These are phyloP conservation scores for Drosophila albomicans DNA, from an alignment of 1,140 invertebrate species.

Conservation along the genomic window DNA sequence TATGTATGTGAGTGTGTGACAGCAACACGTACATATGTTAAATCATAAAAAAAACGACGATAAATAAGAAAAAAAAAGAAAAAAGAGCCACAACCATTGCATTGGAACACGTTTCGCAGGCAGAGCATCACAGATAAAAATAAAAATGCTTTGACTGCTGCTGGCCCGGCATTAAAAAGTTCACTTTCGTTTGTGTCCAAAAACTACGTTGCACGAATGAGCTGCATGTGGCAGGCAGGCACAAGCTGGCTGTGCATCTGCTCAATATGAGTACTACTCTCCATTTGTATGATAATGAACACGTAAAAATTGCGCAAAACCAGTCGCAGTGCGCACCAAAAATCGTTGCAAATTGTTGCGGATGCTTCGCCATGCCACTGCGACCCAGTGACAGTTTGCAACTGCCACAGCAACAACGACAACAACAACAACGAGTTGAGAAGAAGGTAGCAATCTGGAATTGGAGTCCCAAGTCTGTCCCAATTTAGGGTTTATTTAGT, in stretches of 20 bases:
- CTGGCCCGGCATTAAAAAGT: constrained; percentile 71
- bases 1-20: constrained; percentile 62
- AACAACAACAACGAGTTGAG: background rate
- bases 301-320: constrained; percentile 73
- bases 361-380: constrained; percentile 47
- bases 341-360: constrained; percentile 77
- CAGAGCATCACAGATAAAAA: constrained; percentile 55
- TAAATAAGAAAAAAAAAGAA: constrained; percentile 57
- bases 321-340: constrained; percentile 69
- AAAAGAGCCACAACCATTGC: constrained; percentile 44
- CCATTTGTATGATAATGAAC: constrained; percentile 75
- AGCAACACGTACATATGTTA: constrained; percentile 81
- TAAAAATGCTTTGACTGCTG: constrained; percentile 63
- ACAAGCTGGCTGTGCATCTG: constrained; percentile 30
- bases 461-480: constrained; percentile 13
- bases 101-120: constrained; percentile 71
- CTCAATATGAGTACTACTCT: constrained; percentile 43
- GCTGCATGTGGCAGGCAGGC: constrained; percentile 17
- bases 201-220: constrained; percentile 48
- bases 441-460: background rate
- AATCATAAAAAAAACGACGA: constrained; percentile 80
- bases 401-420: background rate
- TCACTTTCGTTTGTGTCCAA: constrained; percentile 82
- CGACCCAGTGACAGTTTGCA: constrained; percentile 1
- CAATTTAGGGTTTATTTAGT: constrained; percentile 47